These are phyloP conservation scores for Altica lythri DNA, from an alignment of 2,888 invertebrate genomes.

Conservation along the genomic window DNA sequence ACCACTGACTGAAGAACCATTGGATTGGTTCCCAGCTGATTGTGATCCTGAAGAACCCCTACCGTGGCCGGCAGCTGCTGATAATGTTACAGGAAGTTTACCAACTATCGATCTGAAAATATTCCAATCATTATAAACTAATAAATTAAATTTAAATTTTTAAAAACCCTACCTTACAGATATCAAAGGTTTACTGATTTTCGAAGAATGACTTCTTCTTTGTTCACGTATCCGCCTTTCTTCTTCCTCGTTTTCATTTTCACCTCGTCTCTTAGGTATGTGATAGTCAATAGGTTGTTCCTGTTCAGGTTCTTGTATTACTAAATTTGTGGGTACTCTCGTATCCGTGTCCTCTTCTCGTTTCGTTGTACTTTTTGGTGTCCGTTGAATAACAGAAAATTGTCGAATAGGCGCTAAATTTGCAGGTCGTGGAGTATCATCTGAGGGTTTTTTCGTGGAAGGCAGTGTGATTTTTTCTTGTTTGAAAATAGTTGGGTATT, in stretches of 20 bases:
- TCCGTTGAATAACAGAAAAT: constrained; percentile 50
- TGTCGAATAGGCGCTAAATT: constrained; percentile 53
- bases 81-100: constrained; percentile 69
- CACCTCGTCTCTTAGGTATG: constrained; percentile 79
- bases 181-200: constrained; percentile 67
- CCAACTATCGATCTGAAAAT: constrained; percentile 53
- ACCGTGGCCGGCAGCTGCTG: constrained; percentile 81
- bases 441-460: constrained; percentile 63
- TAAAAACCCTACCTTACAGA: constrained; percentile 56
- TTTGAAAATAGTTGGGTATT: constrained; percentile 66
- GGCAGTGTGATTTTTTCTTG: constrained; percentile 69
- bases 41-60: constrained; percentile 59
- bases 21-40: constrained; percentile 26
- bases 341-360: constrained; percentile 51
- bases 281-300: constrained; percentile 90
- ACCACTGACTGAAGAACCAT: constrained; percentile 20
- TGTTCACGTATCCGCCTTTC: constrained; percentile 72
- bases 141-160: background rate
- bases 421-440: constrained; percentile 52
- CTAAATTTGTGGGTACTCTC: constrained; percentile 40
- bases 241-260: constrained; percentile 69
- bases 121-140: background rate
- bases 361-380: constrained; percentile 66
- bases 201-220: constrained; percentile 69
- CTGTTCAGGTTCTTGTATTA: constrained; percentile 49